These are phyloP conservation scores for Homalodisca vitripennis DNA, from an alignment of 1,140 invertebrate species.

Conservation along the genomic window DNA sequence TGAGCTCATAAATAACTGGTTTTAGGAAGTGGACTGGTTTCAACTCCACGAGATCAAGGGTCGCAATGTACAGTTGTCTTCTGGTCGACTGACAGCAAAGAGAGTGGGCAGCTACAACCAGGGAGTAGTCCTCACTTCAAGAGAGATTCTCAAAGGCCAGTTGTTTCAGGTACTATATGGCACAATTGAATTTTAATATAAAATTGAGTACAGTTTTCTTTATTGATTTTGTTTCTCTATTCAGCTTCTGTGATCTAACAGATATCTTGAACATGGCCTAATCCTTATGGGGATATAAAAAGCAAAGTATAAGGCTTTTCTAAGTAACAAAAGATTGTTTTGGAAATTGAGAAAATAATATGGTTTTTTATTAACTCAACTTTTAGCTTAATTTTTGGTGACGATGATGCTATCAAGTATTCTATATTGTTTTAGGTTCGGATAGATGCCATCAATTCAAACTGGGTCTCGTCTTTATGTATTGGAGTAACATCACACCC, in stretches of 20 bases:
- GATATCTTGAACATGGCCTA: too few species aligned
- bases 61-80: conserved; percentile 67
- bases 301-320: not conserved
- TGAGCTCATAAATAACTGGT: too few species aligned
- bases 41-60: conserved; percentile 69
- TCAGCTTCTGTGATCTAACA: too few species aligned
- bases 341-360: too few species aligned
- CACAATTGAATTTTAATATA: not conserved
- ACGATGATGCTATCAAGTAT: too few species aligned
- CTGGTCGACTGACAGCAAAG: conserved; percentile 57
- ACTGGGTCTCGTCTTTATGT: conserved; percentile 77
- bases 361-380: too few species aligned
- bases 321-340: too few species aligned
- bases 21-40: conserved; percentile 46
- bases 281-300: too few species aligned
- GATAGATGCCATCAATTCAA: conserved; percentile 68
- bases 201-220: too few species aligned
- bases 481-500: conserved; percentile 71
- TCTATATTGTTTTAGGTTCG: too few species aligned
- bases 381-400: too few species aligned
- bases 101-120: conserved; percentile 75
- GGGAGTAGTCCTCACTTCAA: conserved; percentile 64
- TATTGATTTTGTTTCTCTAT: too few species aligned
- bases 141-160: conserved; percentile 58
- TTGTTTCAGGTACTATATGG: conserved; percentile 55